Percentiles rank a stretch among this genome's conserved stretches.
These are phyloP conservation scores for Cydia strobilella DNA, from an alignment of 1,140 invertebrate species.

Conservation along the genomic window DNA sequence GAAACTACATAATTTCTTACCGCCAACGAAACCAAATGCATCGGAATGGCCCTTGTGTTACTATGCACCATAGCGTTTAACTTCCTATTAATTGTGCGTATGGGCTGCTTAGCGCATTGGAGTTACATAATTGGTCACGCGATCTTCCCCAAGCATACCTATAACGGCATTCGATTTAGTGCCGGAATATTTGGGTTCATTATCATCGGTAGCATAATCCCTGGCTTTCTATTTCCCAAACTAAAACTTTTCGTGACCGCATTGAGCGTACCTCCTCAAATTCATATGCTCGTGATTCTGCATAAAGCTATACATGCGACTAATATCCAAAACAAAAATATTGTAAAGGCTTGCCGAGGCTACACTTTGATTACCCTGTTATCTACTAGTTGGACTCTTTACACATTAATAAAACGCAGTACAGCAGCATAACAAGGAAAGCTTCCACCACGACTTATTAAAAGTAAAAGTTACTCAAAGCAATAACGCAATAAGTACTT, in stretches of 20 bases:
- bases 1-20: neutral
- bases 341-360: neutral
- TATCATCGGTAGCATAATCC: constrained; percentile 4
- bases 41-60: neutral
- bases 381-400: constrained; percentile 5
- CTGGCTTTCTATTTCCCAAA: constrained; percentile 12
- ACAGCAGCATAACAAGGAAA: neutral
- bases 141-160: neutral
- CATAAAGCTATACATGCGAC: neutral
- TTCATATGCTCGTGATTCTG: constrained; percentile 13
- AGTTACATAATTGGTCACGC: constrained; percentile 19
- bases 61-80: neutral
- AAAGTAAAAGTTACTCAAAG: neutral
- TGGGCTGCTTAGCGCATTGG: constrained; percentile 20
- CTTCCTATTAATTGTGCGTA: neutral
- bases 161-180: neutral
- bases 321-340: neutral
- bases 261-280: constrained; percentile 16
- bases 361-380: neutral
- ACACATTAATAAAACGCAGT: constrained; percentile 1
- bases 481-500: neutral
- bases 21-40: neutral
- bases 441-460: neutral
- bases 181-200: constrained; percentile 26
- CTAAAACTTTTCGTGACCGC: constrained; percentile 8